Evolutionary conservation across 2,888 invertebrate species (phyloP).

Genomic region (Tromatobia lineatoria): DNA sequence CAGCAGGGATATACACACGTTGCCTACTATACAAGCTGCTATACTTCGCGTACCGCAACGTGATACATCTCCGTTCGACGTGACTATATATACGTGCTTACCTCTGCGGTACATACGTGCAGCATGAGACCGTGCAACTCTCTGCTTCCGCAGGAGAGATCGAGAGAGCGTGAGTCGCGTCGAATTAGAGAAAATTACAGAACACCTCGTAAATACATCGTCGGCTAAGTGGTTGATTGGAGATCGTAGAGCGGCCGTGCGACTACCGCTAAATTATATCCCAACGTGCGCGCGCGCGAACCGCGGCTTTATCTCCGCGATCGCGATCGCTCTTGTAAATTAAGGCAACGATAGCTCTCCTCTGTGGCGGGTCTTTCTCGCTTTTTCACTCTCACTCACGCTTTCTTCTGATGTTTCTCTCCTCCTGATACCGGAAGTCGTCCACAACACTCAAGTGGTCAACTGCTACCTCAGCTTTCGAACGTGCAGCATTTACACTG

Average conservation of each 20-base stretch:
- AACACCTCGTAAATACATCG: slow-evolving; percentile 85
- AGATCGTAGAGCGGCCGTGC: slow-evolving; percentile 79
- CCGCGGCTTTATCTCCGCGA: slow-evolving; percentile 73
- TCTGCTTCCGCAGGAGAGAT: slow-evolving; percentile 51
- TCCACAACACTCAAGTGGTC: not conserved
- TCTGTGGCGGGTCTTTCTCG: slow-evolving; percentile 34
- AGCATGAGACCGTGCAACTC: slow-evolving; percentile 30
- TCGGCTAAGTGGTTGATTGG: slow-evolving; percentile 85
- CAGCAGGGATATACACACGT: slow-evolving; percentile 29
- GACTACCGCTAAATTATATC: slow-evolving; percentile 85
- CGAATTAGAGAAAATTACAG: slow-evolving; percentile 85
- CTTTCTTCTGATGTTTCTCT: slow-evolving; percentile 53
- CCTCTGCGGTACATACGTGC: slow-evolving; percentile 22
- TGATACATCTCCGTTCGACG: slow-evolving; percentile 53
- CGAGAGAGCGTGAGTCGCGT: slow-evolving; percentile 69
- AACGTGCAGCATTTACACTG: not conserved
- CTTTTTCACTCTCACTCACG: slow-evolving; percentile 28
- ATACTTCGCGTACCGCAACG: slow-evolving; percentile 37
- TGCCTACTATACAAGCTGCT: slow-evolving; percentile 36
- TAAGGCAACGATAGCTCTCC: slow-evolving; percentile 70
- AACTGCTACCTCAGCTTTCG: slow-evolving; percentile 19
- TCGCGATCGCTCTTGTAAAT: slow-evolving; percentile 79
- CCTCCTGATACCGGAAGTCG: slow-evolving; percentile 64
- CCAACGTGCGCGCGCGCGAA: slow-evolving; percentile 78
- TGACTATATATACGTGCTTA: slow-evolving; percentile 24